Evolutionary conservation across 2,113 vertebrate species (phyloP).

Genomic region (Petroica traversi): DNA sequence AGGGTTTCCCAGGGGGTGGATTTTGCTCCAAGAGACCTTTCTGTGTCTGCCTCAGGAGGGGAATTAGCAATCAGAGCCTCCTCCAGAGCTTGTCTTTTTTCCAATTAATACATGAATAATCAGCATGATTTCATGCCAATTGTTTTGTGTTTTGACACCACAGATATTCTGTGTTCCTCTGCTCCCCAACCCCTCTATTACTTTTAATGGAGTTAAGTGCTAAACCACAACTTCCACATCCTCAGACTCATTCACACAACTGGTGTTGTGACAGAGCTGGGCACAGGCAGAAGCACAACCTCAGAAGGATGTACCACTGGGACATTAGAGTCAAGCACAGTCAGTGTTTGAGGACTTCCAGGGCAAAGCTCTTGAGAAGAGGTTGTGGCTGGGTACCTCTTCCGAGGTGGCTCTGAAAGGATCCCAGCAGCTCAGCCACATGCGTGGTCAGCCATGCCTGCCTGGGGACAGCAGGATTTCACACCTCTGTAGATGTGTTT

Average conservation of each 20-base stretch:
- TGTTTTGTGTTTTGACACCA: background rate
- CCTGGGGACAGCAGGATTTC: background rate
- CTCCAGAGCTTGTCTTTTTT: background rate
- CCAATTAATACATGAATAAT: conserved; percentile 6
- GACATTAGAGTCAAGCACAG: background rate
- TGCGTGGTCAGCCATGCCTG: background rate
- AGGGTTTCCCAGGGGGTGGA: background rate
- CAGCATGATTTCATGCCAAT: background rate
- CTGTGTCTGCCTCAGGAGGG: background rate
- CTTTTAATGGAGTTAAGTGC: background rate
- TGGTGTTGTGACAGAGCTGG: background rate
- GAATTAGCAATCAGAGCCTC: background rate
- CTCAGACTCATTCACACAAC: background rate
- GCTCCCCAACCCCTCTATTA: background rate
- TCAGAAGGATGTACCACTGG: background rate
- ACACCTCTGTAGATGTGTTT: background rate
- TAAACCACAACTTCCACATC: background rate
- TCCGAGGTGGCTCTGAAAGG: background rate
- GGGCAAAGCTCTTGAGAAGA: background rate
- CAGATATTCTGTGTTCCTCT: background rate
- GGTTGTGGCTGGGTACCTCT: background rate
- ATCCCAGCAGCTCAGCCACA: background rate
- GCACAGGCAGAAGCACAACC: background rate
- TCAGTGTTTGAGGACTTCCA: background rate
- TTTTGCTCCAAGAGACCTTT: background rate